phyloP scores from a whole-genome alignment of 2,797 vertebrate species.

The Falco rusticolus region DNA sequence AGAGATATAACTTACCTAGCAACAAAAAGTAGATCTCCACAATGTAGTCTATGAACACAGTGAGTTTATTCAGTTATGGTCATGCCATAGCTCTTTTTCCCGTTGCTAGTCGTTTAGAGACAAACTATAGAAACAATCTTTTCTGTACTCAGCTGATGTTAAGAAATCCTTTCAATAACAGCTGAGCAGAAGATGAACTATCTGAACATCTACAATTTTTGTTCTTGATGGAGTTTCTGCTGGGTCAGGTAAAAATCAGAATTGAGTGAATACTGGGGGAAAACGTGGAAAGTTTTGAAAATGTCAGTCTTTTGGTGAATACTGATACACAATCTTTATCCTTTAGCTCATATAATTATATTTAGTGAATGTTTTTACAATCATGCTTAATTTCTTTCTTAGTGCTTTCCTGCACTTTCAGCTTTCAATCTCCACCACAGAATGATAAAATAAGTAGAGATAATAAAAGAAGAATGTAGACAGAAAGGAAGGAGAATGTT shows the following conservation, averaged over 20 bases:
- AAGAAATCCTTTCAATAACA: background rate
- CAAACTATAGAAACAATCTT: background rate
- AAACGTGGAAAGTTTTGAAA: background rate
- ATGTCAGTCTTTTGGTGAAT: background rate
- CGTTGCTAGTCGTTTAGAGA: background rate
- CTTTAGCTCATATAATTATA: background rate
- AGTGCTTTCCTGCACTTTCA: background rate
- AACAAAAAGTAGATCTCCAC: constrained; percentile 51
- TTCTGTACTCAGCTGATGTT: background rate
- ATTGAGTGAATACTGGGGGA: background rate
- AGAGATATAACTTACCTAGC: constrained; percentile 64
- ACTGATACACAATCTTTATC: background rate
- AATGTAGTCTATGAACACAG: background rate
- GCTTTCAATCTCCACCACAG: background rate
- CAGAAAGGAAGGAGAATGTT: background rate
- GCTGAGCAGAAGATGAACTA: background rate
- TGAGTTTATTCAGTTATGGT: constrained; percentile 29
- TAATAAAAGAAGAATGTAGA: background rate
- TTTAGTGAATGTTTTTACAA: background rate
- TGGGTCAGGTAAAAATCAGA: background rate
- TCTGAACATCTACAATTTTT: background rate
- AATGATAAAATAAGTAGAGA: background rate
- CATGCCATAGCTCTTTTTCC: background rate
- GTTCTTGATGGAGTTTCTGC: background rate
- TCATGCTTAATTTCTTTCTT: background rate